These are phyloP conservation scores for Rhinoptilus africanus DNA, from an alignment of 2,113 vertebrate genomes.

Conservation along the genomic window DNA sequence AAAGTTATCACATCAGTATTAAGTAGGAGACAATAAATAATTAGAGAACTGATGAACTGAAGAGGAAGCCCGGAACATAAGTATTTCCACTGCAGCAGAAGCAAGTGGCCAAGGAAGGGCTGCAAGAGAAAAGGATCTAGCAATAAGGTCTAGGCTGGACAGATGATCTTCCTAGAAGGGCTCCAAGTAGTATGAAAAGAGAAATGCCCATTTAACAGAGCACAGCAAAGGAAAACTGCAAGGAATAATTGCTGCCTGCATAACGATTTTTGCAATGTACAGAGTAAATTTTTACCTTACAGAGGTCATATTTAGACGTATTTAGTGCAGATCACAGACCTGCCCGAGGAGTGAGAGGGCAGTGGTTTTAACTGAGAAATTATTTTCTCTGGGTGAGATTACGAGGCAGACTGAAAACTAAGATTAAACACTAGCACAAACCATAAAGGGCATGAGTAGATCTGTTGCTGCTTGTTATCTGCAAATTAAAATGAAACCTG, in stretches of 20 bases:
- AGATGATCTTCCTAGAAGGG: neutral
- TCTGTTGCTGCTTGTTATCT: neutral
- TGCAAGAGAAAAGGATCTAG: neutral
- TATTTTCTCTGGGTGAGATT: neutral
- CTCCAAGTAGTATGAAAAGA: neutral
- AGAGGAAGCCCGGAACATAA: neutral
- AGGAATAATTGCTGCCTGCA: neutral
- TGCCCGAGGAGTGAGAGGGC: neutral
- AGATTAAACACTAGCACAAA: neutral
- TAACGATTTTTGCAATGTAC: neutral
- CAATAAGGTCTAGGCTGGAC: neutral
- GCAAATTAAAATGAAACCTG: neutral
- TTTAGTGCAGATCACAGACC: neutral
- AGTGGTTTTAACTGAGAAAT: neutral
- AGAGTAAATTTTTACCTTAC: neutral
- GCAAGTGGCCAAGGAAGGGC: neutral
- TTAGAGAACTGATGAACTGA: neutral
- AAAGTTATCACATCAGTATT: neutral
- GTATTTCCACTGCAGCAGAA: neutral
- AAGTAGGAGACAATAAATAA: neutral
- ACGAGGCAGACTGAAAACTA: neutral
- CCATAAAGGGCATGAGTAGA: neutral
- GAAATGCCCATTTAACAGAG: neutral
- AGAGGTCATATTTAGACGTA: neutral
- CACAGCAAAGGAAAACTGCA: neutral